Evolutionary conservation across 2,888 invertebrate genomes (phyloP).

Genomic region (Nephrotoma flavescens): DNA sequence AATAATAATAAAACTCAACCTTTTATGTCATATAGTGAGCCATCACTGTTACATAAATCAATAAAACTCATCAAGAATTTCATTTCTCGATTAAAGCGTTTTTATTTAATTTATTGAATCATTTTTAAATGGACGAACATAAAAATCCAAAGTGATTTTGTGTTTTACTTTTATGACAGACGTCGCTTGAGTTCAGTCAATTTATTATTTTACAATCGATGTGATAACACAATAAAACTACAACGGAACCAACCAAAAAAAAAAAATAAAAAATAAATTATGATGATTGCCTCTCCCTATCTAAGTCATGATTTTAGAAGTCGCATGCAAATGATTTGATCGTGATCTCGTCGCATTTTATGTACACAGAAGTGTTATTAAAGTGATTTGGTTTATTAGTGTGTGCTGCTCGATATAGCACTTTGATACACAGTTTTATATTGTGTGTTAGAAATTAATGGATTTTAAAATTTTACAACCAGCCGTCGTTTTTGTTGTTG

Average conservation of each 20-base stretch:
- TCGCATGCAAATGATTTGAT: background rate
- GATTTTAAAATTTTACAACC: background rate
- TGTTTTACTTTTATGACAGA: background rate
- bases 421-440: background rate
- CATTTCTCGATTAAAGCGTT: background rate
- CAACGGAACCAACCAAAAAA: too few species aligned
- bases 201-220: background rate
- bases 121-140: background rate
- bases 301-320: background rate
- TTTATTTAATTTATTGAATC: background rate
- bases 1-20: too few species aligned
- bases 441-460: background rate
- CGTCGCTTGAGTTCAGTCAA: background rate
- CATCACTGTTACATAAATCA: background rate
- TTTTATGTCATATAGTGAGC: too few species aligned
- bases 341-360: background rate
- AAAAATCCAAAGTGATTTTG: background rate
- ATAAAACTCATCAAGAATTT: background rate
- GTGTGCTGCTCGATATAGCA: background rate
- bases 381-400: background rate
- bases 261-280: background rate
- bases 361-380: background rate
- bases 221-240: background rate
- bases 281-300: background rate
- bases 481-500: background rate